Evolutionary conservation across 2,888 invertebrate genomes (phyloP).

Genomic region (Agrilus cyanescens): DNA sequence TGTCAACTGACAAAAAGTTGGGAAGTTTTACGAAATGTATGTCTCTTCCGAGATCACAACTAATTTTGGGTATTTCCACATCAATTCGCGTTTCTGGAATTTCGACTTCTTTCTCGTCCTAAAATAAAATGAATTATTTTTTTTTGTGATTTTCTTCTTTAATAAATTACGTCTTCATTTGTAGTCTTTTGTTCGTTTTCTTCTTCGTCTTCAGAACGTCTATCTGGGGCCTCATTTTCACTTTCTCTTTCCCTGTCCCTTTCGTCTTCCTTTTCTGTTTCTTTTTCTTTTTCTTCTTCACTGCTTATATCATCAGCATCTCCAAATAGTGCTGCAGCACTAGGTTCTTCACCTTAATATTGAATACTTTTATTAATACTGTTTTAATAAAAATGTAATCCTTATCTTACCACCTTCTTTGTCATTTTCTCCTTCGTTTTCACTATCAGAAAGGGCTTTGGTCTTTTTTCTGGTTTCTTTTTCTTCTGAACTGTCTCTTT

Average conservation of each 20-base stretch:
- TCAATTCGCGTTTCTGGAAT: slow-evolving; percentile 90
- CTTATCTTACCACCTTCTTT: slow-evolving; percentile 17
- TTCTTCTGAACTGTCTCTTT: slow-evolving; percentile 24
- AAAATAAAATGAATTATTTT: slow-evolving; percentile 2
- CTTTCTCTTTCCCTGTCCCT: slow-evolving; percentile 26
- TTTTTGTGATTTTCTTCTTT: background rate
- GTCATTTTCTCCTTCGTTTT: slow-evolving; percentile 37
- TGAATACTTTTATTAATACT: slow-evolving; percentile 1
- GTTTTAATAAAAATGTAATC: slow-evolving; percentile 4
- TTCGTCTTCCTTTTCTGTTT: slow-evolving; percentile 25
- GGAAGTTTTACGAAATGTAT: slow-evolving; percentile 95
- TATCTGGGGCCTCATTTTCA: slow-evolving; percentile 27
- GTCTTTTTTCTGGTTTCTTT: slow-evolving; percentile 25
- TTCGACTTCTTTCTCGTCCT: slow-evolving; percentile 59
- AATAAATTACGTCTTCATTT: slow-evolving; percentile 12
- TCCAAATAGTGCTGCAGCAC: slow-evolving; percentile 79
- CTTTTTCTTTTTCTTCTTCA: slow-evolving; percentile 57
- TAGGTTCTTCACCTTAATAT: slow-evolving; percentile 36
- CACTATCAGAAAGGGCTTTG: slow-evolving; percentile 52
- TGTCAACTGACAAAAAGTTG: slow-evolving; percentile 96
- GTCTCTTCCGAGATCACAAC: slow-evolving; percentile 82
- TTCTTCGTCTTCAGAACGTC: slow-evolving; percentile 14
- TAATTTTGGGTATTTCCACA: slow-evolving; percentile 92
- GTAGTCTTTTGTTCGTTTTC: slow-evolving; percentile 12
- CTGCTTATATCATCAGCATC: slow-evolving; percentile 89